A percentile compares a stretch with the other conserved stretches of the same genome.
These are phyloP conservation scores for Xylocopa sonorina DNA, from an alignment of 1,140 invertebrate genomes.

Conservation along the genomic window DNA sequence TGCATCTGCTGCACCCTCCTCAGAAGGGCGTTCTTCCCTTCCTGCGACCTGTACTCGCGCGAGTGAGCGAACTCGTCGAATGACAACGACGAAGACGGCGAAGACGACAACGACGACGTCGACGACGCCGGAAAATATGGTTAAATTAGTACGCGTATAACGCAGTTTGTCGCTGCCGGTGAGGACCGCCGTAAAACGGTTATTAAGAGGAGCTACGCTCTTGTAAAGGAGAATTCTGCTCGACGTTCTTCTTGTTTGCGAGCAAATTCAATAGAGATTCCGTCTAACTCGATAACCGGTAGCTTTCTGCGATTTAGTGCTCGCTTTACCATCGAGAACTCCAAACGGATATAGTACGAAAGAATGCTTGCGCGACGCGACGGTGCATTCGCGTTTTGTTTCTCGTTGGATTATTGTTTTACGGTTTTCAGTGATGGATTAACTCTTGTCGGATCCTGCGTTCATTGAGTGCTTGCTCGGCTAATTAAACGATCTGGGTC, in stretches of 20 bases:
- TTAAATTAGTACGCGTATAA: conserved; percentile 15
- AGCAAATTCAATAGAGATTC: conserved; percentile 4
- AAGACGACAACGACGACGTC: no score
- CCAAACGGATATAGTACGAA: background rate
- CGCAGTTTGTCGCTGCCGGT: background rate
- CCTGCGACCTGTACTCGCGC: background rate
- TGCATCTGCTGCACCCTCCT: background rate
- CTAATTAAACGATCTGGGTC: background rate
- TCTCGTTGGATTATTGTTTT: background rate
- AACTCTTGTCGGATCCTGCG: background rate
- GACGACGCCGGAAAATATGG: conserved; percentile 1
- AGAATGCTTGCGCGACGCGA: background rate
- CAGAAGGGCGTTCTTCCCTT: background rate
- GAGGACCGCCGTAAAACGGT: background rate
- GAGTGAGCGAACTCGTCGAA: background rate
- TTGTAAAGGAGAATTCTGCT: conserved; percentile 1
- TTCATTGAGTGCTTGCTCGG: no score
- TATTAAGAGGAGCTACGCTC: conserved; percentile 1
- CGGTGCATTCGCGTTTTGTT: background rate
- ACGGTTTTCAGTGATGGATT: background rate
- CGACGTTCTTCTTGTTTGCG: conserved; percentile 11
- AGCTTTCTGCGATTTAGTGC: background rate
- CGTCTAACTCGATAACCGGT: conserved; percentile 5
- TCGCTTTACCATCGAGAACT: background rate
- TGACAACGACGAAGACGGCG: background rate